phyloP scores from a whole-genome alignment of 2,888 invertebrate genomes.

The Clanis bilineata region DNA sequence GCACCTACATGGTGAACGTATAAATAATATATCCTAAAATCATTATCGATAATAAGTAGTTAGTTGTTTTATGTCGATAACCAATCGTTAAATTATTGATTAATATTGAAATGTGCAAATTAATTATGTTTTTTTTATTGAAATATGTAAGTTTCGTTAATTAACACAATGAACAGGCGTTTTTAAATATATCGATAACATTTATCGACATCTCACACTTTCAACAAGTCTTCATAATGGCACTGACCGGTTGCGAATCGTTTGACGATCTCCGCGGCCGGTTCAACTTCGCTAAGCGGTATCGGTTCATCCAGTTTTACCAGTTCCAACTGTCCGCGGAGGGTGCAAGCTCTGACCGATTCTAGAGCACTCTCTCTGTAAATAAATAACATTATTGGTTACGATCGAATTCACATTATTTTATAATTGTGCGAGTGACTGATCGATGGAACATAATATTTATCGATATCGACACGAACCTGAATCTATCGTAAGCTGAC shows the following conservation, averaged over 20 bases:
- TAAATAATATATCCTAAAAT: slow-evolving; percentile 15
- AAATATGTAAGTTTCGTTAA: too few relatives aligned
- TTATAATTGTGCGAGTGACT: too few relatives aligned
- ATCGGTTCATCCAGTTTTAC: slow-evolving; percentile 89
- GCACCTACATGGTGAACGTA: slow-evolving; percentile 83
- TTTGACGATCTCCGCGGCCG: slow-evolving; percentile 97
- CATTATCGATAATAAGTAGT: too few relatives aligned
- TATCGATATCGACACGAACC: slow-evolving; percentile 36
- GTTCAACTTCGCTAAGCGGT: slow-evolving; percentile 93
- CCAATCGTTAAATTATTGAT: too few relatives aligned
- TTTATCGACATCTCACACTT: background rate
- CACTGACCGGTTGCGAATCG: slow-evolving; percentile 90
- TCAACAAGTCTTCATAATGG: background rate
- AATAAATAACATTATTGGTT: slow-evolving; percentile 1
- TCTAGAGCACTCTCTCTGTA: slow-evolving; percentile 92
- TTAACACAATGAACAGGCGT: too few relatives aligned
- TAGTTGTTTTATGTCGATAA: too few relatives aligned
- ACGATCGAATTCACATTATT: background rate
- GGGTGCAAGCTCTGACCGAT: slow-evolving; percentile 91
- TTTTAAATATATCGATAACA: too few relatives aligned
- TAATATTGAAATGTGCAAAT: too few relatives aligned
- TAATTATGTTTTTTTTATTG: too few relatives aligned
- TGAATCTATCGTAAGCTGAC: slow-evolving; percentile 91
- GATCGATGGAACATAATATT: background rate
- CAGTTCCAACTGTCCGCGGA: slow-evolving; percentile 96